Evolutionary conservation across 2,797 vertebrate genomes (phyloP), one percentile per base, ranked within the genome.

Genomic region (Caiman crocodilus): DNA sequence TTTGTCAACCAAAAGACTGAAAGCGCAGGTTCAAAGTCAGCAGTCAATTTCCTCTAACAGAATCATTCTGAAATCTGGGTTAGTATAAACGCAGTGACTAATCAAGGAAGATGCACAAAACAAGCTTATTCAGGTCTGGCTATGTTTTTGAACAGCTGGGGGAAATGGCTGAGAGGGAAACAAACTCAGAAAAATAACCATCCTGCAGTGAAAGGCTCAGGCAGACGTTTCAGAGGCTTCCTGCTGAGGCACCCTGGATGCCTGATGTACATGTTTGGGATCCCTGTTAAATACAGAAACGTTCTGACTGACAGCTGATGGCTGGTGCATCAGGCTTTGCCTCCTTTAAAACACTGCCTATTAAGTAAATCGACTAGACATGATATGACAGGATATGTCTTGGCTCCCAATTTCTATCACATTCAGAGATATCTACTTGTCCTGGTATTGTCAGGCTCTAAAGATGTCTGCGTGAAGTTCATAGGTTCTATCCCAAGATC

Each of bases 351-450:
- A 18, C 32, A 75, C 74, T 5, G 0, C 20, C 56, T 55, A 32
- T 35, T 77, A 81, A 56, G n/a, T 61, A 84, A 77, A 73, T 30
- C 63, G 85, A 93, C 57, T 3, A 79, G 61, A 69, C 25, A 71
- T 0, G 2, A 42, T 21, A 42, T 26, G 73, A 89, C 73, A 91
- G 83, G 32, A 23, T 57, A 58, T 0, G 1, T 26, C 80, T 63
- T 69, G 26, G 59, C 89, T 93, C 32, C 79, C 84, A 28, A 56
- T 32, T 91, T 88, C 85, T 84, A 59, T 85, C 76, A 57, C 25
- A 81, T 75, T 76, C n/a, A 16, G 65, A 18, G 28, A 71, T 59
- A 78, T 28, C 74, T 32, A 21, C 23, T 42, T 6, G 1, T 50
- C 64, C 32, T n/a, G 50, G 79, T 10, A 5, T 63, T 91, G 83